Conservation (phyloP, 2,888 invertebrate genomes). For the Willowsia nigromaculata region DNA sequence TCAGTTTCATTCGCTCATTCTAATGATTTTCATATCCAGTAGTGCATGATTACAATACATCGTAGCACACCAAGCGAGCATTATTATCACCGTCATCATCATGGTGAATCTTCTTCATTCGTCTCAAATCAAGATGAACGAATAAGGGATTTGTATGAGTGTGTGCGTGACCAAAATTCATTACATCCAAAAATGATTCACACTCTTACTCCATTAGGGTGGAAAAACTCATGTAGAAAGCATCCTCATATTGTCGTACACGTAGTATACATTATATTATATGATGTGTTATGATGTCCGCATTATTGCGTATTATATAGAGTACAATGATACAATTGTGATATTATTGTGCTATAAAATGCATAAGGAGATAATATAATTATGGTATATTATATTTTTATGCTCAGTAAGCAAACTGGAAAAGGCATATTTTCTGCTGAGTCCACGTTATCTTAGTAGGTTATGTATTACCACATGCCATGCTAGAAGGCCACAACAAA, state of each 20-base stretch:
- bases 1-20: constrained; percentile 69
- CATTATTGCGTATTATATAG: constrained; percentile 40
- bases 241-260: constrained; percentile 6
- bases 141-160: constrained; percentile 69
- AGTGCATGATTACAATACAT: constrained; percentile 15
- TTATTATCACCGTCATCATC: not conserved
- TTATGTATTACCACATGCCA: constrained; percentile 9
- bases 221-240: constrained; percentile 70
- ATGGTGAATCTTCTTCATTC: constrained; percentile 72
- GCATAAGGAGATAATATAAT: constrained; percentile 21
- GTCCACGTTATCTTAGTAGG: not conserved
- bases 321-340: constrained; percentile 44
- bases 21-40: constrained; percentile 65
- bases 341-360: constrained; percentile 8
- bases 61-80: constrained; percentile 11
- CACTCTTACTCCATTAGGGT: constrained; percentile 75
- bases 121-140: constrained; percentile 77
- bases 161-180: constrained; percentile 78
- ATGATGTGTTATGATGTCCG: constrained; percentile 13
- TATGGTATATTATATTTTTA: constrained; percentile 37
- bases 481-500: not conserved
- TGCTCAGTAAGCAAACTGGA: constrained; percentile 50
- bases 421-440: not conserved
- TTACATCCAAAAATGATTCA: constrained; percentile 77
- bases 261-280: constrained; percentile 5